Conservation (phyloP, 2,888 invertebrate genomes). For the Silvanus unidentatus region DNA sequence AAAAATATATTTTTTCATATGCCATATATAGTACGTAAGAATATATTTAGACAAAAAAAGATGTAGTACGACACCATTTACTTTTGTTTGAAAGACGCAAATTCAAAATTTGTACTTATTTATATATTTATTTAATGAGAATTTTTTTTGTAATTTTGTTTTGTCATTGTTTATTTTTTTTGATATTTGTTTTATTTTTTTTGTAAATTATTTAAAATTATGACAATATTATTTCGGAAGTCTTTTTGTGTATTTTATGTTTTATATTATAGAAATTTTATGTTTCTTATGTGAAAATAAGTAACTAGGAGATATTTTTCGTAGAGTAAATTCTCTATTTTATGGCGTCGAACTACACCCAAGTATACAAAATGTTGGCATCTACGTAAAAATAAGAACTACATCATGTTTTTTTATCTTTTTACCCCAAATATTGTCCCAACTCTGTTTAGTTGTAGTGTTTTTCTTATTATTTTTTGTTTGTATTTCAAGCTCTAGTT, state of each 20-base stretch:
- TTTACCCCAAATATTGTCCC: not conserved
- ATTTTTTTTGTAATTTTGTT: slow-evolving; percentile 30
- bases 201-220: slow-evolving; percentile 31
- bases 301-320: slow-evolving; percentile 30
- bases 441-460: slow-evolving; percentile 3
- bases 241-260: slow-evolving; percentile 35
- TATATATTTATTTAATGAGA: slow-evolving; percentile 27
- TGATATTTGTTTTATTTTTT: slow-evolving; percentile 31
- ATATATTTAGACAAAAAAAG: slow-evolving; percentile 18
- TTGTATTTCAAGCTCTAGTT: slow-evolving; percentile 14
- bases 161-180: slow-evolving; percentile 28
- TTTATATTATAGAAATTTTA: slow-evolving; percentile 23
- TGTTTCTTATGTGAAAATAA: slow-evolving; percentile 18
- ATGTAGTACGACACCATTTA: slow-evolving; percentile 39
- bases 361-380: slow-evolving; percentile 32
- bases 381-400: slow-evolving; percentile 36
- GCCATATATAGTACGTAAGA: slow-evolving; percentile 15
- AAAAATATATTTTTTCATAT: slow-evolving; percentile 20
- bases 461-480: slow-evolving; percentile 9
- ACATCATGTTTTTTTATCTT: slow-evolving; percentile 20
- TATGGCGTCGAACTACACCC: slow-evolving; percentile 37
- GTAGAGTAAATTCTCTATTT: slow-evolving; percentile 26
- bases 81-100: slow-evolving; percentile 26
- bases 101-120: slow-evolving; percentile 36
- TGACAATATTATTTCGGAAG: slow-evolving; percentile 37